Base-by-base conservation (phyloP, 1,140 invertebrate genomes). In the Cryptotermes secundus region DNA sequence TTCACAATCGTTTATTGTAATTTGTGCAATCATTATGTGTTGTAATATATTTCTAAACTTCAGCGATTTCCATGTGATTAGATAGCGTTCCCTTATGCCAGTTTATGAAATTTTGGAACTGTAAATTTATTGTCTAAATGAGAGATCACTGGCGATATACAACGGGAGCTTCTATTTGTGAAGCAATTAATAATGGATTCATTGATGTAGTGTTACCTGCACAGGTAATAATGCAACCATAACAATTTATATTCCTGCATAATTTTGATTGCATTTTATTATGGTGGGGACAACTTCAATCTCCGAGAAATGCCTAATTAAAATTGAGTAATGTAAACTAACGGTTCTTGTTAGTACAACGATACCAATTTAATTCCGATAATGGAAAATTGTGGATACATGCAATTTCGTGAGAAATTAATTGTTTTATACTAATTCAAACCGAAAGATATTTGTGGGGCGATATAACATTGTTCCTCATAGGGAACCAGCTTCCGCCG, bases 321-420 rank as follows among this genome's bases (percentile, higher is more conserved):
- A 31, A 72, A 72, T 31, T 31, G 9, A 9, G 59, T 31, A 72
- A n/a, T 72, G 26, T 31, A 72, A 72, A 72, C 59, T 72, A 31
- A 72, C n/a, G n/a, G 4, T 31, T 72, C 0, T 72, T 72, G 31
- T 72, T 72, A 31, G 26, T 31, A n/a, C n/a, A 72, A 26, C 31
- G 59, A 7, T 72, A n/a, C n/a, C 59, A 72, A 72, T 72, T 72
- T 72, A 72, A 72, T 72, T 72, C 59, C 26, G n/a, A 72, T n/a
- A 72, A 72, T 72, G 59, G 59, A 72, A 72, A 72, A 16, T 31
- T 72, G 26, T 72, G 59, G 26, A 72, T 26, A 31, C n/a, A 31
- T 4, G 59, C 59, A 72, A 72, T 72, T 72, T 72, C 26, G 26
- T 72, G 59, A 72, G 59, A 31, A 72, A 72, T 72, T 72, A 72